A percentile compares a stretch with the other conserved stretches of the same genome.
Evolutionary conservation across 2,888 invertebrate genomes (phyloP).

Genomic region (Bhutanitis thaidina): DNA sequence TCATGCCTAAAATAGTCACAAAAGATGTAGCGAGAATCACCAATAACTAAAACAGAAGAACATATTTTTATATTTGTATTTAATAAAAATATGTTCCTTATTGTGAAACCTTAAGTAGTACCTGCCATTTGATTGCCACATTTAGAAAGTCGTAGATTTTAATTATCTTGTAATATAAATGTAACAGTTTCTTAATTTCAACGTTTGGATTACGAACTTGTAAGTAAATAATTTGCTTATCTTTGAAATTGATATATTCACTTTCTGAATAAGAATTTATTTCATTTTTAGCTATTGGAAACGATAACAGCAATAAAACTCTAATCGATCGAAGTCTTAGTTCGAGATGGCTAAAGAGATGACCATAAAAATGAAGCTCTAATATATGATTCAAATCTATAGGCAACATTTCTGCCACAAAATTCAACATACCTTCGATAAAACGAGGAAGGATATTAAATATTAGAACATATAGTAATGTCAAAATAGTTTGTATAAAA

Average conservation of each 20-base stretch:
- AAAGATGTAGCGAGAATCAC: slow-evolving; percentile 45
- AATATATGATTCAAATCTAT: slow-evolving; percentile 15
- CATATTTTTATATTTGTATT: background rate
- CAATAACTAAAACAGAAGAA: slow-evolving; percentile 43
- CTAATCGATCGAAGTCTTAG: slow-evolving; percentile 18
- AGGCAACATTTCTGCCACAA: background rate
- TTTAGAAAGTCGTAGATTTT: slow-evolving; percentile 25
- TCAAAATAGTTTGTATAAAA: background rate
- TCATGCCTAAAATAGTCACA: slow-evolving; percentile 35
- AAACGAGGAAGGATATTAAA: background rate
- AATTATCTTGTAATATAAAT: slow-evolving; percentile 26
- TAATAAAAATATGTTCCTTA: no score
- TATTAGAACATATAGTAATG: background rate
- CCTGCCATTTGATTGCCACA: slow-evolving; percentile 29
- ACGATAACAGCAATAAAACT: slow-evolving; percentile 17
- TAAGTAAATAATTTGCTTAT: slow-evolving; percentile 6
- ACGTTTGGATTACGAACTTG: background rate
- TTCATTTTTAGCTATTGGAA: slow-evolving; percentile 1
- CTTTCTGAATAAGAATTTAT: slow-evolving; percentile 2
- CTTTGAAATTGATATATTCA: background rate
- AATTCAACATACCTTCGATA: background rate
- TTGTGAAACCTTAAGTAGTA: no score
- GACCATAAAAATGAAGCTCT: slow-evolving; percentile 23
- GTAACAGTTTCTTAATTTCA: slow-evolving; percentile 22
- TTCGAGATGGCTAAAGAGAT: slow-evolving; percentile 21